Conservation (phyloP, 2,113 vertebrate species). For the Neolamprologus fasciatus region DNA sequence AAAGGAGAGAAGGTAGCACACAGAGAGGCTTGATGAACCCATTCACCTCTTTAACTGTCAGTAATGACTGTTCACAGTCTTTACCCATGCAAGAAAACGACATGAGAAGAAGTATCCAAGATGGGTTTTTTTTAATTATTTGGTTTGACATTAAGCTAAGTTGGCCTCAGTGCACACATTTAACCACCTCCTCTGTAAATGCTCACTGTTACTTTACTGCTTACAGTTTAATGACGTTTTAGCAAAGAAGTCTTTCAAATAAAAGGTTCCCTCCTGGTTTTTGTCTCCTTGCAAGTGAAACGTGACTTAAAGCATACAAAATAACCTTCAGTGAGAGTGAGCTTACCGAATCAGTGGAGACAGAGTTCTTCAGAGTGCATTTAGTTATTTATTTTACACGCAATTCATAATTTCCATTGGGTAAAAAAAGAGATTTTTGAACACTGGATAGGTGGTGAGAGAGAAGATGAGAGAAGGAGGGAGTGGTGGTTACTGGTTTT, state of each 20-base stretch:
- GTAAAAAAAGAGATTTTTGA: not conserved
- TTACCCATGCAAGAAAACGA: not conserved
- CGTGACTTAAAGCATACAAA: not conserved
- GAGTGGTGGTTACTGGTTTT: not conserved
- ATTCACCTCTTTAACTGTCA: not conserved
- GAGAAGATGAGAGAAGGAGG: slow-evolving; percentile 13
- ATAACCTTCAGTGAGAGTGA: not conserved
- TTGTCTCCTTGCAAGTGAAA: not conserved
- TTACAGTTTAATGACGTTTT: not conserved
- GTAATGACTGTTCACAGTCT: not conserved
- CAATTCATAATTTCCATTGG: slow-evolving; percentile 43
- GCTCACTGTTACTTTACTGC: not conserved
- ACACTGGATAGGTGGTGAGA: slow-evolving; percentile 20
- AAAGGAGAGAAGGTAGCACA: not conserved
- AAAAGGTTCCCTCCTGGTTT: not conserved
- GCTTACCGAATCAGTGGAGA: not conserved
- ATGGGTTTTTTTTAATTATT: fast-evolving
- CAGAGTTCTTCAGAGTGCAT: not conserved
- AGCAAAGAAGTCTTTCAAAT: not conserved
- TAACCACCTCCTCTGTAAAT: not conserved
- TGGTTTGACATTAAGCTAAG: not conserved
- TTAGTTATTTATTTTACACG: not conserved
- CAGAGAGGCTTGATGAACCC: not conserved
- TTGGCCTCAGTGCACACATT: not conserved
- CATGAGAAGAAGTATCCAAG: not conserved